Conservation (phyloP, 2,113 vertebrate species). For the Nothoprocta perdicaria region DNA sequence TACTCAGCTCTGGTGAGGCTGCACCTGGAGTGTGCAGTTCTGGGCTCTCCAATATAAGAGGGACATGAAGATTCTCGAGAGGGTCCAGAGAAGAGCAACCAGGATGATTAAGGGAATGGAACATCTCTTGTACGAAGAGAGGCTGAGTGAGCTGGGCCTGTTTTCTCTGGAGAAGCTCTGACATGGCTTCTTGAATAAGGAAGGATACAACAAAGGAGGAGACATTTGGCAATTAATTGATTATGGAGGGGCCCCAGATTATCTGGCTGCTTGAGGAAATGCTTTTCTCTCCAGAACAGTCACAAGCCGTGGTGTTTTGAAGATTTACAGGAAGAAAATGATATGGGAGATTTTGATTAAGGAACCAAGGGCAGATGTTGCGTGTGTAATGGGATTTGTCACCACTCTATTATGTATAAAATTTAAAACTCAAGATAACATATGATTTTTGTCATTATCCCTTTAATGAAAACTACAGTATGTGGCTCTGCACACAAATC, state of each 20-base stretch:
- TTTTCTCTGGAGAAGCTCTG: no score
- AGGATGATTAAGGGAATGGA: no score
- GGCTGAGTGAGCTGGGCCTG: no score
- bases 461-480: slow-evolving; percentile 59
- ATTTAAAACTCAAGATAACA: slow-evolving; percentile 49
- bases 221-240: slow-evolving; percentile 35
- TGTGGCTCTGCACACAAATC: slow-evolving; percentile 54
- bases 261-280: slow-evolving; percentile 32
- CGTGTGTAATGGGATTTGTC: slow-evolving; percentile 61
- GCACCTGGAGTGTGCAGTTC: no score
- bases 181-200: not conserved
- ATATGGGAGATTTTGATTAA: slow-evolving; percentile 59
- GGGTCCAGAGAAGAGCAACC: no score
- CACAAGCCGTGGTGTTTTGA: slow-evolving; percentile 43
- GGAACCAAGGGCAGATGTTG: slow-evolving; percentile 41
- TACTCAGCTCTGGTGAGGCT: no score
- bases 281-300: not conserved
- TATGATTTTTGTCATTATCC: slow-evolving; percentile 62
- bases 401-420: slow-evolving; percentile 48
- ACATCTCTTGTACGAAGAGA: no score
- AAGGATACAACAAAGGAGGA: not conserved
- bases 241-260: slow-evolving; percentile 30
- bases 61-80: no score
- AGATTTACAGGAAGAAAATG: slow-evolving; percentile 50
- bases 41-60: no score